phyloP scores from a whole-genome alignment of 2,797 vertebrate species.

The Dryobates pubescens region DNA sequence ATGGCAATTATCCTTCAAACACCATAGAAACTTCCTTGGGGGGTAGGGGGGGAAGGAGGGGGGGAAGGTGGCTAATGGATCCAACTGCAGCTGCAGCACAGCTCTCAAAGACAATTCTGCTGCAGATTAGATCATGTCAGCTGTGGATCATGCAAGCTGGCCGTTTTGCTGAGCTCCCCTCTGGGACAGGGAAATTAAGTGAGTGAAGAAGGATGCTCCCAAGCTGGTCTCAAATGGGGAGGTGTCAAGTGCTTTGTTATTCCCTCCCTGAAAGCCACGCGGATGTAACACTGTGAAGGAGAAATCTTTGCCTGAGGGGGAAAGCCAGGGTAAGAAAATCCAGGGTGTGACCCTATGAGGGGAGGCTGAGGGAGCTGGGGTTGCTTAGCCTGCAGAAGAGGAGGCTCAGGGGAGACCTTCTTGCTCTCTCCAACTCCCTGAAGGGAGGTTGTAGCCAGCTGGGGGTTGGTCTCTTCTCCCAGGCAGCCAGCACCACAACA shows the following conservation, averaged over 20 bases:
- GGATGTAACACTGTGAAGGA: background rate
- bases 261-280: background rate
- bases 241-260: background rate
- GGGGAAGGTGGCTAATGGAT: background rate
- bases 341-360: background rate
- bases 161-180: background rate
- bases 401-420: no score
- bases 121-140: background rate
- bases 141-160: background rate
- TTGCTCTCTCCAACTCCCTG: no score
- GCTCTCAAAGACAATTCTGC: background rate
- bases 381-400: no score
- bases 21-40: no score
- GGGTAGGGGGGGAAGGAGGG: no score
- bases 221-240: constrained; percentile 4
- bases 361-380: no score
- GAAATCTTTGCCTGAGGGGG: background rate
- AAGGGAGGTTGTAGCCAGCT: no score
- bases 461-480: no score
- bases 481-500: no score
- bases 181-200: constrained; percentile 3
- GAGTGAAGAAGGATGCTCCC: constrained; percentile 29
- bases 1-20: constrained; percentile 38
- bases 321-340: background rate
- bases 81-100: background rate